Evolutionary conservation across 2,888 invertebrate species (phyloP).

Genomic region (Priocnemis perturbator): DNA sequence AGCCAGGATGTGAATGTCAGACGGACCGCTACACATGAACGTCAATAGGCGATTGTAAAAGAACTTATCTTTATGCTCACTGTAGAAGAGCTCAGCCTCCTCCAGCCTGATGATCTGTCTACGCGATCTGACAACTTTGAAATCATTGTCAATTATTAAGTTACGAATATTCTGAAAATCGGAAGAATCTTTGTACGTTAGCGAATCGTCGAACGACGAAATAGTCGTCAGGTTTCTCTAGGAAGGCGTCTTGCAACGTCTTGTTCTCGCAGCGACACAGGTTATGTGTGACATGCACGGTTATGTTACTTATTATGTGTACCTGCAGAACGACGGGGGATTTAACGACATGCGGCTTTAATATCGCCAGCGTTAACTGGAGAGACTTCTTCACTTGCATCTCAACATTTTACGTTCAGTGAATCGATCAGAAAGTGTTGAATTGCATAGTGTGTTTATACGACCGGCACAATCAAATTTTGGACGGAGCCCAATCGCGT

Average conservation of each 20-base stretch:
- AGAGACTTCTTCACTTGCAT: conserved; percentile 57
- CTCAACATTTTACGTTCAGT: conserved; percentile 30
- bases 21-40: conserved; percentile 92
- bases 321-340: conserved; percentile 83
- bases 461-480: not conserved
- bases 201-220: not conserved
- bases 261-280: not conserved
- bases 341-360: conserved; percentile 90
- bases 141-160: conserved; percentile 81
- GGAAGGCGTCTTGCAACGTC: conserved; percentile 4
- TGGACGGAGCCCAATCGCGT: not conserved
- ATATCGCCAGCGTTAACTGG: conserved; percentile 88
- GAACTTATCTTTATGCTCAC: conserved; percentile 88
- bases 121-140: conserved; percentile 84
- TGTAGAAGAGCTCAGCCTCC: conserved; percentile 86
- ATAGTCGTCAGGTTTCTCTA: not conserved
- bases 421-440: not conserved
- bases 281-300: conserved; percentile 5
- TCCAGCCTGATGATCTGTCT: conserved; percentile 79
- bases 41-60: conserved; percentile 88
- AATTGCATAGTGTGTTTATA: not conserved
- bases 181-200: conserved; percentile 26
- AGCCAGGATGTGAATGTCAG: conserved; percentile 87
- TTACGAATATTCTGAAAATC: conserved; percentile 80
- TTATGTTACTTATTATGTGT: conserved; percentile 29